Base-by-base conservation (phyloP, 2,797 vertebrate species). In the Melanotaenia maccullochi region DNA sequence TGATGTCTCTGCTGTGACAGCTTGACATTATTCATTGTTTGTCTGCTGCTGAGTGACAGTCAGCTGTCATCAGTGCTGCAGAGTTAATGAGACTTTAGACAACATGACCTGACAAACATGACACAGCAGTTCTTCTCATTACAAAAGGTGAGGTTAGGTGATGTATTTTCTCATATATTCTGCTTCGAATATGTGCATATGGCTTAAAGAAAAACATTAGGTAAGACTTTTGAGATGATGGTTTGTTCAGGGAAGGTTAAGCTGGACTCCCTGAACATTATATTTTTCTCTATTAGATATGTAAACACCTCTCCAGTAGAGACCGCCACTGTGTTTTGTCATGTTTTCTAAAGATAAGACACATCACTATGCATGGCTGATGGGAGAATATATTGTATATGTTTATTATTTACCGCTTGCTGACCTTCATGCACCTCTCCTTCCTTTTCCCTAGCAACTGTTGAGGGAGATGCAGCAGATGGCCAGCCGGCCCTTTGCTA, bases 391-490 rank as follows among this genome's bases (percentile, higher is more conserved):
- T 61, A 69, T 40, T 20, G 32, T 18, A 47, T 49, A 67, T 25
- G 40, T 12, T 78, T 49, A 33, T 55, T 35, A 58, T 81, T 83
- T 68, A 75, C 51, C 54, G 13, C 68, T 76, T 73, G 36, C 60
- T 92, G 70, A 88, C 86, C 84, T 78, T 85, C 70, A 2, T 68
- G 51, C 71, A 77, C 61, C 9, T 52, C 68, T 9, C 62, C 59
- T 57, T 79, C 86, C 36, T 66, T 63, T 60, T 85, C 81, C 77
- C 64, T 86, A 99, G 98, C 98, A 99, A 99, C 96, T 99, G 73
- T 96, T 99, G 74, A 96, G 98, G 59, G 98, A 99, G 95, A 99
- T 99, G 98, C 98, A 99, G 84, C 98, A 99, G 96, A 99, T 99
- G 98, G 98, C 98, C 74, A 99, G 98, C 84, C 96, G 98, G 78